Base-by-base conservation (phyloP, 2,888 invertebrate genomes). In the Cheilosia vernalis region DNA sequence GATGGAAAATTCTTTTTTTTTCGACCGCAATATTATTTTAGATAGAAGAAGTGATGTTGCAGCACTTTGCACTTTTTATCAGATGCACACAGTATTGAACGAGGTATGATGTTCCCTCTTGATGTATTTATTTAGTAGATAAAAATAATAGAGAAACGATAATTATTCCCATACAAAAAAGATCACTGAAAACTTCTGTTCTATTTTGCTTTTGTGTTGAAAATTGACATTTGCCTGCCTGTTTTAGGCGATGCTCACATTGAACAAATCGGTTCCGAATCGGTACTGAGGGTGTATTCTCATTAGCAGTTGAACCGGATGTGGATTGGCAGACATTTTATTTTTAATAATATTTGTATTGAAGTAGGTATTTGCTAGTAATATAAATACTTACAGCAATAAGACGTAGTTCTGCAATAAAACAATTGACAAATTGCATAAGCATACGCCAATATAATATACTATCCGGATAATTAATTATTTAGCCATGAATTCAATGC, bases 161-260 rank as follows among this genome's bases (percentile, higher is more conserved):
- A 61, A 42, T 13, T 13, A 58, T 21, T 61, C 13, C 15, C 9
- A 27, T 33, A 58, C 24, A 9, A 51, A 33, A 24, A 21, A 49
- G 37, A 19, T 30, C 21, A 58, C 27, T 30, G 30, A 24, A 21
- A 15, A 66, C 19, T 64, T 70, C 44, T 83, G 77, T 83, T 83
- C 44, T 83, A 83, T 83, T 83, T 83, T 83, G 77, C 61, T 83
- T 78, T 66, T 56, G 13, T 47, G 47, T 19, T 60, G 55, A 33
- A 53, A 27, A 42, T 3, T 81, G 81, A 81, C 81, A 42, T 67
- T 76, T 80, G 44, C 37, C 21, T 47, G 76, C 44, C 60, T 81
- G 74, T 24, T 2, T 33, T 51, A 49, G 42, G 69, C 7, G 51
- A 21, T 47, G 82, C 27, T 66, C 30, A 53, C 60, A 82, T 27